These are phyloP conservation scores for Ganaspis brasiliensis DNA, from an alignment of 2,888 invertebrate genomes.

Conservation along the genomic window DNA sequence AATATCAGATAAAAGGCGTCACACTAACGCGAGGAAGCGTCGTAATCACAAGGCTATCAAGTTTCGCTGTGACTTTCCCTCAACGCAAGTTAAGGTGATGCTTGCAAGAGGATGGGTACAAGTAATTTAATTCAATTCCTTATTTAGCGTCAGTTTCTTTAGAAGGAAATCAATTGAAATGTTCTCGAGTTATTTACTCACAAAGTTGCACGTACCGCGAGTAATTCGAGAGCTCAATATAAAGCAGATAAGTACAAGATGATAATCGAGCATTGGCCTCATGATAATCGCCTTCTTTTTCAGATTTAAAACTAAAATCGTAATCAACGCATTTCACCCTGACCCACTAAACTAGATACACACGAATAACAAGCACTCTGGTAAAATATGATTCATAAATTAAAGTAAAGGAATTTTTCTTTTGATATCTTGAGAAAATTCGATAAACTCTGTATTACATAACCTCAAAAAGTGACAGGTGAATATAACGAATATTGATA, in stretches of 20 bases:
- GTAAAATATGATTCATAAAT: slow-evolving; percentile 20
- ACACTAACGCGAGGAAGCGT: slow-evolving; percentile 35
- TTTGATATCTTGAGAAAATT: neutral
- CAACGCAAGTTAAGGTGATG: slow-evolving; percentile 72
- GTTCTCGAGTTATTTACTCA: neutral
- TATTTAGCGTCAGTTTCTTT: slow-evolving; percentile 14
- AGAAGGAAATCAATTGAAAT: slow-evolving; percentile 3
- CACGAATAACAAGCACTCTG: slow-evolving; percentile 12
- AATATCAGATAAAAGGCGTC: slow-evolving; percentile 26
- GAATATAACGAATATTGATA: too few relatives aligned
- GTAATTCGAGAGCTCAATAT: neutral
- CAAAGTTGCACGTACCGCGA: neutral
- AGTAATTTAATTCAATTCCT: slow-evolving; percentile 61
- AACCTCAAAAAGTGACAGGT: too few relatives aligned
- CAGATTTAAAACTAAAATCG: neutral
- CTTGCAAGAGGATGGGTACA: slow-evolving; percentile 73
- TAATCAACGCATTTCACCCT: slow-evolving; percentile 15
- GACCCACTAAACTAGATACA: slow-evolving; percentile 17
- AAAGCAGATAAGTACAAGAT: neutral
- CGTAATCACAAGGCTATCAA: slow-evolving; percentile 62
- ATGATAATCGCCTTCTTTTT: neutral
- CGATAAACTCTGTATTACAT: too few relatives aligned
- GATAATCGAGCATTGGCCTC: neutral
- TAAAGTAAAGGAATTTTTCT: slow-evolving; percentile 8
- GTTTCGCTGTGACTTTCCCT: slow-evolving; percentile 73